phyloP scores from a whole-genome alignment of 2,113 vertebrate species.

The Oreotrochilus melanogaster region DNA sequence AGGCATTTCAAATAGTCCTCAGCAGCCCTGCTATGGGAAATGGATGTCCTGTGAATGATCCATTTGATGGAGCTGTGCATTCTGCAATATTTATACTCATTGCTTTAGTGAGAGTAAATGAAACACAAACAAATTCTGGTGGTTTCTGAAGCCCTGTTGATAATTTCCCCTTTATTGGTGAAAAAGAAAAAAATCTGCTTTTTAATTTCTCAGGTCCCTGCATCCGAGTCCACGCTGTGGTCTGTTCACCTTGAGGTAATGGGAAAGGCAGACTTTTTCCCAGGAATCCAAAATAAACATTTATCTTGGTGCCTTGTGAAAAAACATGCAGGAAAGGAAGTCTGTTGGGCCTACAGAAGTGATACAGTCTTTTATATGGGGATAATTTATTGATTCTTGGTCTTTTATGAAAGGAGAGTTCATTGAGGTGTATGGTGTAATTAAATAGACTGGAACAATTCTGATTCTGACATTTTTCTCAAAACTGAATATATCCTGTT shows the following conservation, averaged over 20 bases:
- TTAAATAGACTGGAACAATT: constrained; percentile 46
- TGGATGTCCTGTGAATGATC: not conserved
- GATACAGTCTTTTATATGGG: constrained; percentile 41
- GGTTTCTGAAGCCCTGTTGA: not conserved
- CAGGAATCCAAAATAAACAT: constrained; percentile 79
- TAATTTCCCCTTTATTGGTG: not conserved
- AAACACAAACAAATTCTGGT: not conserved
- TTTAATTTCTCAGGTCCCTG: not conserved
- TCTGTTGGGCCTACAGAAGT: constrained; percentile 46
- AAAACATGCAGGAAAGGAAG: constrained; percentile 69
- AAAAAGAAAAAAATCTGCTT: not conserved
- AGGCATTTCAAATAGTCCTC: not conserved
- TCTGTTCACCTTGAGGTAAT: constrained; percentile 72
- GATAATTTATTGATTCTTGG: constrained; percentile 80
- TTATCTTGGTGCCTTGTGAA: constrained; percentile 79
- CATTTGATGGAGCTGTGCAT: not conserved
- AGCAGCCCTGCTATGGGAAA: not conserved
- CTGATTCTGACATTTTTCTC: not conserved
- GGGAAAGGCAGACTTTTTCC: constrained; percentile 76
- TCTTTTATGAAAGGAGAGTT: constrained; percentile 63
- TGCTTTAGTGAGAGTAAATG: not conserved
- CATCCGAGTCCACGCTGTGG: not conserved
- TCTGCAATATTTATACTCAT: not conserved
- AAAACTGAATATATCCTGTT: not conserved
- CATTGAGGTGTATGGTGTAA: constrained; percentile 39